phyloP scores from a whole-genome alignment of 1,140 invertebrate genomes.

The Drosophila guanche region DNA sequence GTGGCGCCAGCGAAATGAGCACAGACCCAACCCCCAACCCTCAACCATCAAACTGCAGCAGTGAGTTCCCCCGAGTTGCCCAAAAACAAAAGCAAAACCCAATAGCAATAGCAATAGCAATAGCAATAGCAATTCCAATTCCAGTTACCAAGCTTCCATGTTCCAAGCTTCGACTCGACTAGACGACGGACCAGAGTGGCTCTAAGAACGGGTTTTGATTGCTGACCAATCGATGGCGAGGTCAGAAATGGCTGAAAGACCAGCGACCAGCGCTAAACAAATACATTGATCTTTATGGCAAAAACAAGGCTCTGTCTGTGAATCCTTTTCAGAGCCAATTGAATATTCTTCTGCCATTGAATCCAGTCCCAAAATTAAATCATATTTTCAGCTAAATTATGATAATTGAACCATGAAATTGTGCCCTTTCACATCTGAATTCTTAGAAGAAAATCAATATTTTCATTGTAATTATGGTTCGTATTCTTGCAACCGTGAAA shows the following conservation, averaged over 20 bases:
- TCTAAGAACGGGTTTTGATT: conserved; percentile 44
- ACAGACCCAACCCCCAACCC: conserved; percentile 36
- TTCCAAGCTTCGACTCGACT: conserved; percentile 11
- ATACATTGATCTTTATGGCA: conserved; percentile 39
- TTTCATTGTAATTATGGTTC: too few species aligned
- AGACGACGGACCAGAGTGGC: too few species aligned
- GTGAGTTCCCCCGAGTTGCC: too few species aligned
- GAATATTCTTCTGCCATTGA: too few species aligned
- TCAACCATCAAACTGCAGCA: neutral
- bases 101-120: conserved; percentile 18
- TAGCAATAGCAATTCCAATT: conserved; percentile 37
- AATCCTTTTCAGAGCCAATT: neutral
- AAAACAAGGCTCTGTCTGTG: conserved; percentile 10
- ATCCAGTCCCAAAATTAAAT: too few species aligned
- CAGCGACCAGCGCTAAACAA: neutral
- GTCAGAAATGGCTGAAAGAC: conserved; percentile 39
- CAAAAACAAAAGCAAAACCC: conserved; percentile 6
- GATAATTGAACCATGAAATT: too few species aligned
- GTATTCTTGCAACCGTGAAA: too few species aligned
- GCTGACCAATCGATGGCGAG: conserved; percentile 45
- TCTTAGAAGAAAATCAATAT: too few species aligned
- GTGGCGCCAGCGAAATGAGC: conserved; percentile 76
- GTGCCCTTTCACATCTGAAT: too few species aligned
- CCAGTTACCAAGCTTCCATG: conserved; percentile 29
- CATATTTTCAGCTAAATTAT: too few species aligned